Evolutionary conservation across 2,797 vertebrate genomes (phyloP), one percentile per base, ranked within the genome.

Genomic region (Microctenopoma stevenorrisi): DNA sequence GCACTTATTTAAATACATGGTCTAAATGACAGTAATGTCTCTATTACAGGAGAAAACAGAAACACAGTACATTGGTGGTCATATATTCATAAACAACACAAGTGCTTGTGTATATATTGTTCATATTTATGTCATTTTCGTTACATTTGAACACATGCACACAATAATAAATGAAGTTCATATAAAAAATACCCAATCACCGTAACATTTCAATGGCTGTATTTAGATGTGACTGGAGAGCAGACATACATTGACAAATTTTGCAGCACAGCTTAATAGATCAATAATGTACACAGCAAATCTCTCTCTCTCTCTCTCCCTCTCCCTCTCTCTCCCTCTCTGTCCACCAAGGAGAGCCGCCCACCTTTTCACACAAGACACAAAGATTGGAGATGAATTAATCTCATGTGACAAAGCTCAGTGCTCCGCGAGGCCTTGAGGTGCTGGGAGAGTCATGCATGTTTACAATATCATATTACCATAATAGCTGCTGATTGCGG

Each of bases 381-480:
- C 37, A 35, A 67, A 13, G 26, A 2, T 38, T 50, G 40, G 37
- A 18, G 48, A 60, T 49, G n/a, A 40, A 22, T 60, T 40, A 30
- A 57, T 72, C 8, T 56, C 42, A 16, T 58, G 33, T 18, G 38
- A 55, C 55, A 40, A 64, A 64, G 54, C 3, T 4, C 40, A 38
- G 43, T 50, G 51, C 16, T 12, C 26, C 62, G 49, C 26, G 26
- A 47, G 10, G 52, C 46, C 43, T 43, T 47, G 16, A 40, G 60
- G 40, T 14, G 7, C n/a, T 49, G 22, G 38, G 26, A 44, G 14
- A 49, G 16, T 0, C 28, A 5, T 38, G 12, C 10, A 22, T 65
- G 14, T 44, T 18, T 51, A n/a, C 16, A 54, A 7, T 9, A 55
- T 25, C 2, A 42, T 11, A 44, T 44, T n/a, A 16, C 43, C 13